Conservation (phyloP, 2,797 vertebrate species). For the Microchirus variegatus region DNA sequence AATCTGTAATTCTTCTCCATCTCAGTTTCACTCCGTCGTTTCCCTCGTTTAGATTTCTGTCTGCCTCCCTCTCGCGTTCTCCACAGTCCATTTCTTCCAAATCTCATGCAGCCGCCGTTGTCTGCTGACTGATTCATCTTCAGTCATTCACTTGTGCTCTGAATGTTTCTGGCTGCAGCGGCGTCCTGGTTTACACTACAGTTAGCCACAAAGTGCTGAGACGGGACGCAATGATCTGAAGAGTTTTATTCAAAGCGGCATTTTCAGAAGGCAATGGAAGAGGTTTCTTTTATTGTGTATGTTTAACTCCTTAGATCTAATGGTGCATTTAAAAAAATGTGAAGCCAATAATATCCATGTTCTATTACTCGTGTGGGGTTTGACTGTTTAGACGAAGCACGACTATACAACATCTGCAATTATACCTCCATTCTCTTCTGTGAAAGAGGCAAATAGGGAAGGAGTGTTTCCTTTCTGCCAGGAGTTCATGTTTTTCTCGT, state of each 20-base stretch:
- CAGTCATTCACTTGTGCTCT: not conserved
- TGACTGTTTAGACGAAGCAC: not conserved
- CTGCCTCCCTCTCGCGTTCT: not conserved
- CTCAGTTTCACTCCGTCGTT: slow-evolving; percentile 3
- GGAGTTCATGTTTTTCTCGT: too few species aligned
- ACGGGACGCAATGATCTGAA: slow-evolving; percentile 12
- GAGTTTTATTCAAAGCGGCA: slow-evolving; percentile 3
- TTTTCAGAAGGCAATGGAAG: not conserved
- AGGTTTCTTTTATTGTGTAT: not conserved
- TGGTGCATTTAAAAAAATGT: not conserved
- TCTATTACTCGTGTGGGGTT: not conserved
- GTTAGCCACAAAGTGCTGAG: not conserved
- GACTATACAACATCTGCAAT: too few species aligned
- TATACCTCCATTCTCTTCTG: too few species aligned
- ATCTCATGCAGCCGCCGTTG: slow-evolving; percentile 4
- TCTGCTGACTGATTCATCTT: slow-evolving; percentile 23
- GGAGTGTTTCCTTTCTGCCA: too few species aligned
- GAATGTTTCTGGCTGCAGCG: not conserved
- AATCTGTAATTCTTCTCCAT: slow-evolving; percentile 1
- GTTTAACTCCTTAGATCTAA: not conserved
- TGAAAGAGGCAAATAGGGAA: too few species aligned
- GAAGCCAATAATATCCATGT: too few species aligned
- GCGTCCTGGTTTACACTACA: not conserved
- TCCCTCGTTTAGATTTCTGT: slow-evolving; percentile 18
- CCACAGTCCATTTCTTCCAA: slow-evolving; percentile 16